Evolutionary conservation across 2,113 vertebrate genomes (phyloP).

Genomic region (Sapajus apella): DNA sequence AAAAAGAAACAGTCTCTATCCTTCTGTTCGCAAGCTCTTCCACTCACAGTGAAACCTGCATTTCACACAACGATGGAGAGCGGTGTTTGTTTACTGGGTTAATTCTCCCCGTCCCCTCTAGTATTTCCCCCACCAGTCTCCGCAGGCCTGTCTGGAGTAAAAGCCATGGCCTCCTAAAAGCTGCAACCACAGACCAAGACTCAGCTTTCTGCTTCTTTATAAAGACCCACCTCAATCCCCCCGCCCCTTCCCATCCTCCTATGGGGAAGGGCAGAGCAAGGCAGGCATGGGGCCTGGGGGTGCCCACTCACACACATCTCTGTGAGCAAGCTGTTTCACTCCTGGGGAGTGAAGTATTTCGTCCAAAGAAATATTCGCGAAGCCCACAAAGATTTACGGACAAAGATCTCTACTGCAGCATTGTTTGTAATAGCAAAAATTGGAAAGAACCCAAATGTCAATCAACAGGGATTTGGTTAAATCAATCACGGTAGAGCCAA

Average conservation of each 20-base stretch:
- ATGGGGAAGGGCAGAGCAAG: no score
- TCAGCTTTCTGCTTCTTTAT: rapidly evolving
- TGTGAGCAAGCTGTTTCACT: no score
- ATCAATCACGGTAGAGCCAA: rapidly evolving
- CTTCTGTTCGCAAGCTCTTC: not conserved
- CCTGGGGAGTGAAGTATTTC: not conserved
- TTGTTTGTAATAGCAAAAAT: not conserved
- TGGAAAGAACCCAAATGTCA: not conserved
- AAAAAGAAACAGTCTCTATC: not conserved
- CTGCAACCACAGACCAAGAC: not conserved
- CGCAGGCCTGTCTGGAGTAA: rapidly evolving
- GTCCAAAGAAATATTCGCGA: not conserved
- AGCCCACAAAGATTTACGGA: not conserved
- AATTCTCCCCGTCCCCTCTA: not conserved
- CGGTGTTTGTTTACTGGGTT: not conserved
- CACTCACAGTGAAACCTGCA: not conserved
- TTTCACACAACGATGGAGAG: no score
- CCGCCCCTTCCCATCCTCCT: rapidly evolving
- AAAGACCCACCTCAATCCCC: rapidly evolving
- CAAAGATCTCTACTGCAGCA: not conserved
- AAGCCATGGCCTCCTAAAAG: rapidly evolving
- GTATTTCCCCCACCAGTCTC: not conserved
- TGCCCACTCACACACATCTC: rapidly evolving
- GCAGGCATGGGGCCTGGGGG: rapidly evolving
- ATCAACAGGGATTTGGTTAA: not conserved